A percentile compares a stretch with the other conserved stretches of the same genome.
Conservation (phyloP, 2,113 vertebrate genomes). For the Phylloscopus whistleri region DNA sequence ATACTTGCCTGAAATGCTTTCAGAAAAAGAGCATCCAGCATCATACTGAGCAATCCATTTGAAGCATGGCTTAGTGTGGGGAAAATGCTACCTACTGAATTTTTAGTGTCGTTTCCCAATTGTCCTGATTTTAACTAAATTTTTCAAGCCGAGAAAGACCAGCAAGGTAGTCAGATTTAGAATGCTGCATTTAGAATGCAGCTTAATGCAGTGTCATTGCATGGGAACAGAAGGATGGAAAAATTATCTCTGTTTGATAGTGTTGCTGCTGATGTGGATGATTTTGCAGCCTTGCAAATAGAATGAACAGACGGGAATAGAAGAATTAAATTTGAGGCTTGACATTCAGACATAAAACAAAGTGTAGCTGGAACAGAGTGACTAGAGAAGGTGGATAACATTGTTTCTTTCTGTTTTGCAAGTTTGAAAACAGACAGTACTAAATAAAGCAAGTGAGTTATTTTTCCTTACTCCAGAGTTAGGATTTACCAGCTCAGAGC, state of each 20-base stretch:
- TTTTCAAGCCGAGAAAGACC: neutral
- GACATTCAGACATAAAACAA: neutral
- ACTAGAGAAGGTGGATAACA: neutral
- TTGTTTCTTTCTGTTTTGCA: constrained; percentile 30
- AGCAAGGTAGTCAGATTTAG: neutral
- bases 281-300: neutral
- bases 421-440: constrained; percentile 5
- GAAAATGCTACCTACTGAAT: neutral
- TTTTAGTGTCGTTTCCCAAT: neutral
- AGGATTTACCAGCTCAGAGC: constrained; percentile 41
- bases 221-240: neutral
- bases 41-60: fast-evolving
- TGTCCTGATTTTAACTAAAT: neutral
- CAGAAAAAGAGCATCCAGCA: neutral
- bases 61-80: neutral
- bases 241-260: neutral
- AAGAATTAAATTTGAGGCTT: neutral
- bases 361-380: neutral
- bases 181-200: neutral
- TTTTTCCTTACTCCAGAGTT: constrained; percentile 27
- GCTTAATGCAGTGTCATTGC: neutral
- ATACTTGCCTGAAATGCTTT: neutral
- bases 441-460: constrained; percentile 27
- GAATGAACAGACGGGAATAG: neutral
- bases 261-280: neutral